Evolutionary conservation across 2,797 vertebrate genomes (phyloP), one percentile per base, ranked within the genome.

Genomic region (Fringilla coelebs): DNA sequence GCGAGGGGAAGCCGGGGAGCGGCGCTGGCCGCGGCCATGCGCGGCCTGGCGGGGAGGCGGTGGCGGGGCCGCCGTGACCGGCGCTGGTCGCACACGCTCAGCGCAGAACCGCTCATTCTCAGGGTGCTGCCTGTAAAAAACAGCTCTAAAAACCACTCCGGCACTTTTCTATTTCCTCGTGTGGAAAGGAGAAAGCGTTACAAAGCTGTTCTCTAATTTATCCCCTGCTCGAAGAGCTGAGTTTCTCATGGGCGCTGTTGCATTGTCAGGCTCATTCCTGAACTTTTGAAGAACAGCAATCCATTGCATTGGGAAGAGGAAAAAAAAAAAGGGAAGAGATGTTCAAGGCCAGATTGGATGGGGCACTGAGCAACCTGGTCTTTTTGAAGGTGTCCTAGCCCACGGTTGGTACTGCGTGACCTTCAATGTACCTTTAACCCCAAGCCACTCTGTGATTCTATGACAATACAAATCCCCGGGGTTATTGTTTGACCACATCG

Each of bases 81-180:
- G 13, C 9, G 13, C 6, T 1, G 15, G 0, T 2, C 5, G 0
- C 6, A 0, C 1, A 3, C 10, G 4, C 3, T 9, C 6, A 0
- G 67, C 2, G 10, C 20, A 4, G 51, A 19, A 0, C 34, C 9
- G 0, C 34, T 24, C 21, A 0, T 8, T 38, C 3, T 7, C 15
- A 1, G 11, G 3, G 2, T 4, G 2, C 11, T 12, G 40, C 5
- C 9, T 13, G 10, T 3, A 5, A 41, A n/a, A 58, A 51, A 0
- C 17, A 6, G 17, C 38, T 36, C 10, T 10, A 5, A 62, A 43
- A 32, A 5, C 0, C 10, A 1, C 6, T 1, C 10, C 9, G 17
- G 40, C 25, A 0, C 6, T n/a, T n/a, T 7, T 9, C 32, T 21
- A 2, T 40, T 40, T 10, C 5, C 16, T 9, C 2, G 0, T 2